Percentiles rank a stretch among this genome's conserved stretches.
Conservation (phyloP, 1,140 invertebrate genomes). For the Zaprionus lachaisei region DNA sequence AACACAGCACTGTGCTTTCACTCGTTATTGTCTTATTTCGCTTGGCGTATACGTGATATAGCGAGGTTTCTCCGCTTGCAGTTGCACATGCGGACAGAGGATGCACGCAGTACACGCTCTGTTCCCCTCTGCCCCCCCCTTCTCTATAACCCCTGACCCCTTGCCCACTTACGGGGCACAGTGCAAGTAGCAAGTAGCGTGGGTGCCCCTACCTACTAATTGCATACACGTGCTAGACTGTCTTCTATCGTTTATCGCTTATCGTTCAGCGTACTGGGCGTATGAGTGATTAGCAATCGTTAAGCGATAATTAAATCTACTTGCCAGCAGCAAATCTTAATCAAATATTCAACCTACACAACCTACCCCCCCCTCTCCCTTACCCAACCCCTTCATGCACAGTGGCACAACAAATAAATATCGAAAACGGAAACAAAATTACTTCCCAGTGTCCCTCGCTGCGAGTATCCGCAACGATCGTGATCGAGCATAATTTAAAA, state of each 20-base stretch:
- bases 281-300: constrained; percentile 1
- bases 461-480: constrained; percentile 22
- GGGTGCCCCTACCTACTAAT: constrained; percentile 2
- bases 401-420: not conserved
- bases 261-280: not conserved
- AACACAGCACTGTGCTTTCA: not conserved
- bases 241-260: constrained; percentile 1
- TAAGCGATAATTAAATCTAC: constrained; percentile 8
- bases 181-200: not conserved
- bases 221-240: constrained; percentile 9
- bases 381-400: not conserved
- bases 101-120: not conserved
- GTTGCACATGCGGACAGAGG: constrained; percentile 25
- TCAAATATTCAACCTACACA: not conserved
- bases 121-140: not conserved
- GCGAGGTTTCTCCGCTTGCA: constrained; percentile 16
- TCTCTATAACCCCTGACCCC: not conserved
- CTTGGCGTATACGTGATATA: constrained; percentile 66
- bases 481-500: constrained; percentile 48
- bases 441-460: not conserved
- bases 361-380: not conserved
- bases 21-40: not conserved
- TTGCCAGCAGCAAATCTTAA: constrained; percentile 1
- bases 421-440: constrained; percentile 31
- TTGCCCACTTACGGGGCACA: not conserved